Conservation (phyloP, 2,113 vertebrate genomes). For the Siniperca chuatsi region DNA sequence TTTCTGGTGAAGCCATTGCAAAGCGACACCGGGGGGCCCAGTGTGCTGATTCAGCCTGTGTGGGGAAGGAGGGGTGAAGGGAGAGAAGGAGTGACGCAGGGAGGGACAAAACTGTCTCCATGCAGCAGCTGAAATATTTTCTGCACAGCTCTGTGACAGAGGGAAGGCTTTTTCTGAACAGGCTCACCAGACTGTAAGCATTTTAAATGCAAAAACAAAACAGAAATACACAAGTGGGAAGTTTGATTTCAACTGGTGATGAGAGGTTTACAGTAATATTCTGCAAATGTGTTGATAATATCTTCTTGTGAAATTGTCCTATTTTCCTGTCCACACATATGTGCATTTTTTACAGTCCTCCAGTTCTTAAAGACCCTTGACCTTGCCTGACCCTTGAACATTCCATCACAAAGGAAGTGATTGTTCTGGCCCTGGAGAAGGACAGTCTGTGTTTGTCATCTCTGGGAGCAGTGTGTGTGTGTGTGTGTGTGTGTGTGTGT, state of each 20-base stretch:
- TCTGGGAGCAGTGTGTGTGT: constrained; percentile 10
- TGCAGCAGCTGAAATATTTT: constrained; percentile 36
- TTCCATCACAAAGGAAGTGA: constrained; percentile 64
- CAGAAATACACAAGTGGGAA: background rate
- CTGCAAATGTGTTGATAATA: constrained; percentile 34
- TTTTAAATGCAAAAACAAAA: constrained; percentile 35
- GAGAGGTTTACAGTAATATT: constrained; percentile 13
- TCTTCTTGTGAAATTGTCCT: constrained; percentile 27
- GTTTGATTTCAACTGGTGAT: constrained; percentile 4
- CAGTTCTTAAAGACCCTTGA: constrained; percentile 61
- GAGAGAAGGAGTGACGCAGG: constrained; percentile 41
- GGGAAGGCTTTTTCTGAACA: constrained; percentile 20
- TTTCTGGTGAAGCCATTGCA: constrained; percentile 64
- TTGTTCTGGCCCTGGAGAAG: constrained; percentile 59
- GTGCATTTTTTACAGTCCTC: constrained; percentile 37
- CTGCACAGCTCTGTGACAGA: constrained; percentile 5
- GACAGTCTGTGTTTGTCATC: constrained; percentile 74
- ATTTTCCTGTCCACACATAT: constrained; percentile 46
- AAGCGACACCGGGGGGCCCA: constrained; percentile 55
- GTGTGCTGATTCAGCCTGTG: constrained; percentile 71
- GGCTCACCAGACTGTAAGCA: background rate
- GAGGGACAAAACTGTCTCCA: constrained; percentile 43
- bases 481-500: too few relatives aligned
- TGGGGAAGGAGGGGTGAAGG: constrained; percentile 35
- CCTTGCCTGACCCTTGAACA: constrained; percentile 50